Base-by-base conservation (phyloP, 2,888 invertebrate genomes). In the Synanthedon vespiformis region DNA sequence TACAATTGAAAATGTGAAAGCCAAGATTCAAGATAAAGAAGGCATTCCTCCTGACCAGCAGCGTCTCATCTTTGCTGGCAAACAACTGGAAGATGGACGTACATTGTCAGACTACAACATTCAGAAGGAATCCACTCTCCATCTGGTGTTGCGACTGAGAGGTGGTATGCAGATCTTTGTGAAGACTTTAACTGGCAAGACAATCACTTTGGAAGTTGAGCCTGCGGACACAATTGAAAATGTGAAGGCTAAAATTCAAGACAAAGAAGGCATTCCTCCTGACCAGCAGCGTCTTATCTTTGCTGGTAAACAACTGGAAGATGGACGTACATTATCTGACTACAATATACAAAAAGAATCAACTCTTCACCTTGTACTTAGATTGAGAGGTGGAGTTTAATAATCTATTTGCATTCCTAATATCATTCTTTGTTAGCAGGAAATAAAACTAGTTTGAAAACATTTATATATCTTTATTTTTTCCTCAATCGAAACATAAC, bases 331-430 rank as follows among this genome's bases (percentile, higher is more conserved):
- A 10, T 52, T 58, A 16, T 57, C 58, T 3, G 58, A 58, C 48
- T 58, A 58, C 52, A 58, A 59, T 34, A 59, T 59, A 44, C 58
- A 59, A 52, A 59, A 59, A 14, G 58, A 59, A 51, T 58, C 57
- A 0, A 58, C 57, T 6, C 55, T 58, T 14, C 57, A 58, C 34
- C 34, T 58, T n/a, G n/a, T 22, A 3, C 70, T 90, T 40, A 83
- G 91, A 60, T 81, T 91, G 18, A 74, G 90, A 59, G 92, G 92
- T 55, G 64, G 64, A 40, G 55, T 57, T 34, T 34, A 34, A 34
- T 34, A 34, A 34, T 10, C 34, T 34, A 34, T 34, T 34, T 34
- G 34, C 34, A 34, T 34, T 34, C 34, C 34, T 34, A 34, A 34
- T 34, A 34, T 34, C 34, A 34, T 34, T 34, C 34, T 34, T 34